Percentiles rank a stretch among this genome's conserved stretches.
These are phyloP conservation scores for Pipistrellus pipistrellus DNA, from an alignment of 2,797 vertebrate genomes.

Conservation along the genomic window DNA sequence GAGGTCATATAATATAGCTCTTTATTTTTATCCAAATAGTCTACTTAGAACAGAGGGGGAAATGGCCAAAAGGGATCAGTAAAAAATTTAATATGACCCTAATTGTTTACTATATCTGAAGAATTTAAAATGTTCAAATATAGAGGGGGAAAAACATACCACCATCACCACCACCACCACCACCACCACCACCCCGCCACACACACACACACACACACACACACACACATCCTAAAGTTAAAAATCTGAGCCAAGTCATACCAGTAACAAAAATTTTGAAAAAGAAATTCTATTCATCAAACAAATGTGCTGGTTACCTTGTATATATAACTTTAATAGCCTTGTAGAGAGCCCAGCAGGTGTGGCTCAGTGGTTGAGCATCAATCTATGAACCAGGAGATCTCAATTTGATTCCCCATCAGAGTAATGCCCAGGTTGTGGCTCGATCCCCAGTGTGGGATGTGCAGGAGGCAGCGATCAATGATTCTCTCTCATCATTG, in stretches of 20 bases:
- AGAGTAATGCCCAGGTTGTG: no score
- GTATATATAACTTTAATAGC: not conserved
- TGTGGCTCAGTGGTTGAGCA: no score
- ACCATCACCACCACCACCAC: not conserved
- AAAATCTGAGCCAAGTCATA: slow-evolving; percentile 26
- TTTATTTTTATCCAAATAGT: slow-evolving; percentile 28
- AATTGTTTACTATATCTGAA: not conserved
- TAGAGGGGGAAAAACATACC: not conserved
- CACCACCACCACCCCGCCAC: not conserved
- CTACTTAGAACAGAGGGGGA: not conserved
- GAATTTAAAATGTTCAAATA: slow-evolving; percentile 32
- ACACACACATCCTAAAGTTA: not conserved
- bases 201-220: no score
- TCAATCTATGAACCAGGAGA: no score
- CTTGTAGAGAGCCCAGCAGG: not conserved
- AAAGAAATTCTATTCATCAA: not conserved
- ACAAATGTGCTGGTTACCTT: not conserved
- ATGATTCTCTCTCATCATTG: no score
- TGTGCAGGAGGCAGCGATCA: no score
- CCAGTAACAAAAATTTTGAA: not conserved
- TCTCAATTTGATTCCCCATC: accelerated
- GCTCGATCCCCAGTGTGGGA: no score
- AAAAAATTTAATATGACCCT: not conserved
- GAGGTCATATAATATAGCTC: not conserved
- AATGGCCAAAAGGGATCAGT: not conserved